A percentile compares a stretch with the other conserved stretches of the same genome.
phyloP scores from a whole-genome alignment of 2,797 vertebrate species.

The Hypotaenidia okinawae region DNA sequence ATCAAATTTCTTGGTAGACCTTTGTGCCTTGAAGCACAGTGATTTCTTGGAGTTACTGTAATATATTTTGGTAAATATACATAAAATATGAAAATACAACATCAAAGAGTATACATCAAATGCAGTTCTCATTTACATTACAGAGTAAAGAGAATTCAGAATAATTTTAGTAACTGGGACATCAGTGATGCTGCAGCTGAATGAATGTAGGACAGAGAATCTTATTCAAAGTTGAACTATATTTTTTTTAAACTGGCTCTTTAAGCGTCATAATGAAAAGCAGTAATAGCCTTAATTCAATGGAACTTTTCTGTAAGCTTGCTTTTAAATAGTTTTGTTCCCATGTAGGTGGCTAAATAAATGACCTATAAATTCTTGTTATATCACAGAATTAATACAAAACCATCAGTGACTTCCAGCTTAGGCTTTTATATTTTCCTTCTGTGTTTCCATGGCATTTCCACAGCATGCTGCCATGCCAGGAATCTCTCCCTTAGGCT shows the following conservation, averaged over 20 bases:
- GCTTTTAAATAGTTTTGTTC: background rate
- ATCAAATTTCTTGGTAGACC: background rate
- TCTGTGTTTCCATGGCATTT: constrained; percentile 33
- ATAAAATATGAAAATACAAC: constrained; percentile 40
- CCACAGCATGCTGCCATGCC: background rate
- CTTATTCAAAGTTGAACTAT: background rate
- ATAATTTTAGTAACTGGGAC: constrained; percentile 43
- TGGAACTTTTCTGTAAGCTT: background rate
- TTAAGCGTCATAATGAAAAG: background rate
- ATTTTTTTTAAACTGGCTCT: background rate
- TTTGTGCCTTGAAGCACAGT: background rate
- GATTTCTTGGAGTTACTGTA: background rate
- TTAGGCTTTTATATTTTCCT: background rate
- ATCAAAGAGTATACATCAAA: constrained; percentile 42
- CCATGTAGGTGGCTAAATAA: background rate
- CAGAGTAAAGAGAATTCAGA: constrained; percentile 34
- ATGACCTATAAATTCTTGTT: background rate
- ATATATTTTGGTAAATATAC: background rate
- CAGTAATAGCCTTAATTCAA: background rate
- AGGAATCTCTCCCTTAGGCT: constrained; percentile 39
- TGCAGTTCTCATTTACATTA: constrained; percentile 43
- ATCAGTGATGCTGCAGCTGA: background rate
- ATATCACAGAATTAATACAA: background rate
- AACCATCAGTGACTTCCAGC: background rate
- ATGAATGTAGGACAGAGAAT: constrained; percentile 2